A percentile compares a stretch with the other conserved stretches of the same genome.
Conservation (phyloP, 2,113 vertebrate species). For the Syrrhaptes paradoxus region DNA sequence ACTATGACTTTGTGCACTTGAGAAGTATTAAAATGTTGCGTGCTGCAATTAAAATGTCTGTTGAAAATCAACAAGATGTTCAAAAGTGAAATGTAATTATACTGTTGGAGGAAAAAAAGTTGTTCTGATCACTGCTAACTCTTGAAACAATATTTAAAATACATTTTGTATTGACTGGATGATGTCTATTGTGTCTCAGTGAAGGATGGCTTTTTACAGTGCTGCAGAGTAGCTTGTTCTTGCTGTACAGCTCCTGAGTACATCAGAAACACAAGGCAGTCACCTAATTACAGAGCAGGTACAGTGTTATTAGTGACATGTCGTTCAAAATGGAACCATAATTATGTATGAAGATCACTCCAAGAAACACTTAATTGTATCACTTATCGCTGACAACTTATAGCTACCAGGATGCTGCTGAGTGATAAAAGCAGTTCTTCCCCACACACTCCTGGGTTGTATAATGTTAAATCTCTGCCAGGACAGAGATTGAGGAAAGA, state of each 20-base stretch:
- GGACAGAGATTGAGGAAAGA: neutral
- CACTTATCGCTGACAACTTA: conserved; percentile 47
- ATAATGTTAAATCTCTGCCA: neutral
- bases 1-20: neutral
- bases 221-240: neutral
- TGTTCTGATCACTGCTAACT: neutral
- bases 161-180: neutral
- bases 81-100: neutral
- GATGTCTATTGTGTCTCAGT: conserved; percentile 17
- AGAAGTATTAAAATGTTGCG: fast-evolving
- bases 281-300: conserved; percentile 67
- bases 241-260: neutral
- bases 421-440: conserved; percentile 45
- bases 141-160: neutral
- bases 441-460: neutral
- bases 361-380: conserved; percentile 66
- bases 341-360: conserved; percentile 63
- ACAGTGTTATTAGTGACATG: conserved; percentile 49
- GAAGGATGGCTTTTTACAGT: conserved; percentile 18
- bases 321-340: conserved; percentile 56
- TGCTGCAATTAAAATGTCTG: neutral
- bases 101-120: neutral
- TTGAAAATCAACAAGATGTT: neutral
- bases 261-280: conserved; percentile 44
- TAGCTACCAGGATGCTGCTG: conserved; percentile 18